Evolutionary conservation across 1,140 invertebrate species (phyloP).

Genomic region (Vanessa tameamea): DNA sequence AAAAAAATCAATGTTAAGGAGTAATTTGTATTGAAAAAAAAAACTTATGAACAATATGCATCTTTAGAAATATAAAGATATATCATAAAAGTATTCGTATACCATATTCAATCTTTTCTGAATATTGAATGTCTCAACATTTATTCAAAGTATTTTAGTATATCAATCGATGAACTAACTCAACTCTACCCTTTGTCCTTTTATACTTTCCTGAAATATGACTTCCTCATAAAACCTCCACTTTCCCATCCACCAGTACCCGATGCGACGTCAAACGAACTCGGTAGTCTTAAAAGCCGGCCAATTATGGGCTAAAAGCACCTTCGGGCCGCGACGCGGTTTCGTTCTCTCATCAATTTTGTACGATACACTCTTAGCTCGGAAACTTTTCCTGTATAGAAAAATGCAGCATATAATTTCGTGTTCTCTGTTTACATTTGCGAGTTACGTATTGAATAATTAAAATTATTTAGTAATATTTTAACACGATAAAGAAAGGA

Average conservation of each 20-base stretch:
- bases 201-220: conserved; percentile 11
- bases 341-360: conserved; percentile 74
- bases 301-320: conserved; percentile 81
- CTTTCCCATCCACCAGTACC: conserved; percentile 25
- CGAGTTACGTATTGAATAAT: conserved; percentile 15
- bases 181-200: conserved; percentile 1
- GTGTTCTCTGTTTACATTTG: conserved; percentile 27
- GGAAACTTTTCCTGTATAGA: conserved; percentile 53
- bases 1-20: too few relatives aligned
- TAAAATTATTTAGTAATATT: conserved; percentile 13
- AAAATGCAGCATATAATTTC: conserved; percentile 30
- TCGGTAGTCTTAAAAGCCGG: conserved; percentile 80
- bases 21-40: too few relatives aligned
- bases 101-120: too few relatives aligned
- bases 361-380: conserved; percentile 66
- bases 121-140: too few relatives aligned
- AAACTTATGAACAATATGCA: too few relatives aligned
- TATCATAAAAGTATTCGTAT: too few relatives aligned
- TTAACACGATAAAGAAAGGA: background rate
- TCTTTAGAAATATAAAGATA: too few relatives aligned
- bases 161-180: background rate
- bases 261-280: conserved; percentile 66
- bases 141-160: background rate
- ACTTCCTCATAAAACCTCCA: conserved; percentile 25
- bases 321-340: conserved; percentile 70